Percentiles rank a stretch among this genome's conserved stretches.
Conservation (phyloP, 2,797 vertebrate species). For the Tinamus major region DNA sequence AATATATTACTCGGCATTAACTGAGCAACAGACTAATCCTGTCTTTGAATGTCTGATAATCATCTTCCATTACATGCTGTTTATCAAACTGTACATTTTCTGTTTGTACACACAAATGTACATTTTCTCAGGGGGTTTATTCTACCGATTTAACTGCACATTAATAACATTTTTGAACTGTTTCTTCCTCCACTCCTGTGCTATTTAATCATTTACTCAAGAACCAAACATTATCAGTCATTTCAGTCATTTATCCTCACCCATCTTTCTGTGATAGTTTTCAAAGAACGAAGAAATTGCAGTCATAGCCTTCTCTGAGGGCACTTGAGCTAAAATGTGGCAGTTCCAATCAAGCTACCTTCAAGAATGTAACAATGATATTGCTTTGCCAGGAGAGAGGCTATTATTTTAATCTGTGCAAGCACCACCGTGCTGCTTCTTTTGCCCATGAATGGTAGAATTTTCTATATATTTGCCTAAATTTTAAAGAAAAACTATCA, state of each 20-base stretch:
- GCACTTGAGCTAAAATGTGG: background rate
- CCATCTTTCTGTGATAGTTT: background rate
- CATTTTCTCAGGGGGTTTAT: background rate
- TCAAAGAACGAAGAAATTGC: background rate
- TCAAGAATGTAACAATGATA: background rate
- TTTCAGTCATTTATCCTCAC: background rate
- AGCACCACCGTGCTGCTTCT: background rate
- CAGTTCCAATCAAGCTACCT: background rate
- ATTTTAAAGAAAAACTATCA: background rate
- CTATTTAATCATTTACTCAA: conserved; percentile 12
- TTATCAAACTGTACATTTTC: background rate
- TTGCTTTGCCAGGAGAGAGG: background rate
- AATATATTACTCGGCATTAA: background rate
- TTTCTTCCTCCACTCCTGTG: background rate
- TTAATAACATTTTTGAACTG: background rate
- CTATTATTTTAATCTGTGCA: background rate
- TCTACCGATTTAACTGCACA: background rate
- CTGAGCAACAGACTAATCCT: background rate
- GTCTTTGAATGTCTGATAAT: conserved; percentile 14
- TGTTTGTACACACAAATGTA: no score
- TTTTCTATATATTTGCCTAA: background rate
- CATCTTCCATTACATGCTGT: background rate
- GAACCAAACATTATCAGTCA: background rate
- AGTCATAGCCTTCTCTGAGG: background rate
- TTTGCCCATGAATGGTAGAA: background rate